These are phyloP conservation scores for Zophobas atratus DNA, from an alignment of 1,140 invertebrate genomes.

Conservation along the genomic window DNA sequence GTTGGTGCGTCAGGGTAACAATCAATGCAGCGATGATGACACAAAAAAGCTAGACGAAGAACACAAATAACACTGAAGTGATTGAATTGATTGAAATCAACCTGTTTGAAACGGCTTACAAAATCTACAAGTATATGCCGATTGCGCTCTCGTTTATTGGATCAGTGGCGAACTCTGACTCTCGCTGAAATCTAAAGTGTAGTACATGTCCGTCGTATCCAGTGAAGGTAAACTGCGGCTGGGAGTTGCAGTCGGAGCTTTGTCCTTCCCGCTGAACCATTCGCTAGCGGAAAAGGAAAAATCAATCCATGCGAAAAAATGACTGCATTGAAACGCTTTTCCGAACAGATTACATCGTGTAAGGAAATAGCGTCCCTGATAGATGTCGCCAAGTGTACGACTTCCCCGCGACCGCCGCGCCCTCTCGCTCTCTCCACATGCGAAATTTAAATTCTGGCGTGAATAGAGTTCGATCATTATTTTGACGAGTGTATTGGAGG, in stretches of 20 bases:
- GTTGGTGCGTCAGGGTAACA: constrained; percentile 27
- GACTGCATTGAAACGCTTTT: constrained; percentile 3
- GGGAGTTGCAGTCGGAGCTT: constrained; percentile 69
- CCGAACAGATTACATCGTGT: constrained; percentile 5
- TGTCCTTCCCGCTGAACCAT: constrained; percentile 65
- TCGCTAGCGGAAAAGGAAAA: constrained; percentile 39
- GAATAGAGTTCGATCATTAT: constrained; percentile 36
- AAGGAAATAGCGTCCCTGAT: constrained; percentile 16
- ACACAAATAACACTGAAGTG: constrained; percentile 34
- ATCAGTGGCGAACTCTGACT: constrained; percentile 80
- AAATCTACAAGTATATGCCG: constrained; percentile 26
- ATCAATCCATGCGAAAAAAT: constrained; percentile 8
- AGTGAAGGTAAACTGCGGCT: constrained; percentile 67
- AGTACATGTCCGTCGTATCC: constrained; percentile 80
- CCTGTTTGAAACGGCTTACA: constrained; percentile 27
- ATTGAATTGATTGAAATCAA: constrained; percentile 20
- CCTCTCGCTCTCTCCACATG: background rate
- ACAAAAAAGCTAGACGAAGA: constrained; percentile 33
- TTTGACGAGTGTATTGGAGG: constrained; percentile 42
- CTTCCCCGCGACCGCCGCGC: background rate
- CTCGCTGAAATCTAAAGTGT: constrained; percentile 81
- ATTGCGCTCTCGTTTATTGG: constrained; percentile 69
- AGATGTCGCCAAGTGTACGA: constrained; percentile 12
- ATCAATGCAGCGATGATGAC: constrained; percentile 36
- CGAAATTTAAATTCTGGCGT: constrained; percentile 23